Conservation (phyloP, 2,888 invertebrate species). For the Mesorhabditis spiculigera region DNA sequence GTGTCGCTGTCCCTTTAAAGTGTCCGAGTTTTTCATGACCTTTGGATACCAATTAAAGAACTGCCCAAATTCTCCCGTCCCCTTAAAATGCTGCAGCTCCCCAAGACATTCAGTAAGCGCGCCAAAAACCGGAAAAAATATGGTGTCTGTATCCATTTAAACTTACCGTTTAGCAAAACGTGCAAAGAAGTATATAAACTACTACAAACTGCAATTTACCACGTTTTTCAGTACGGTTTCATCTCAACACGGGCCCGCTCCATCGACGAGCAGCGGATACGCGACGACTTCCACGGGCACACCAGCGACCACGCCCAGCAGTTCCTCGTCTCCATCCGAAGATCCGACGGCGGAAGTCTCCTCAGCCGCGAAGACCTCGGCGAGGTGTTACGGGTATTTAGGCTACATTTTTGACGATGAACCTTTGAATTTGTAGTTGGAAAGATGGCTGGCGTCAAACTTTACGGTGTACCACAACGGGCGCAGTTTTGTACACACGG, state of each 20-base stretch:
- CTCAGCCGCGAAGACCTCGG: constrained; percentile 9
- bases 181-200: no score
- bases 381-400: constrained; percentile 9
- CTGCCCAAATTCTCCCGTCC: no score
- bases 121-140: no score
- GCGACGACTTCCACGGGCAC: constrained; percentile 17
- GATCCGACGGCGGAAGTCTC: constrained; percentile 18
- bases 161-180: no score
- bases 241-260: constrained; percentile 10
- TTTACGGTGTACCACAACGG: constrained; percentile 16
- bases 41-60: no score
- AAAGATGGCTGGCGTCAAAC: constrained; percentile 15
- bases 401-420: no score
- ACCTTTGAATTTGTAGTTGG: constrained; percentile 12
- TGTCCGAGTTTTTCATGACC: no score
- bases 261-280: constrained; percentile 9
- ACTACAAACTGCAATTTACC: no score
- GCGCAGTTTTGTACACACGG: constrained; percentile 12
- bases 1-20: no score
- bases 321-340: constrained; percentile 17
- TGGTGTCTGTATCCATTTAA: no score
- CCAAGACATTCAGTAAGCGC: no score
- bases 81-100: no score
- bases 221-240: constrained; percentile 12
- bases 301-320: constrained; percentile 13